Base-by-base conservation (phyloP, 2,113 vertebrate genomes). In the Poeciliopsis retropinna region DNA sequence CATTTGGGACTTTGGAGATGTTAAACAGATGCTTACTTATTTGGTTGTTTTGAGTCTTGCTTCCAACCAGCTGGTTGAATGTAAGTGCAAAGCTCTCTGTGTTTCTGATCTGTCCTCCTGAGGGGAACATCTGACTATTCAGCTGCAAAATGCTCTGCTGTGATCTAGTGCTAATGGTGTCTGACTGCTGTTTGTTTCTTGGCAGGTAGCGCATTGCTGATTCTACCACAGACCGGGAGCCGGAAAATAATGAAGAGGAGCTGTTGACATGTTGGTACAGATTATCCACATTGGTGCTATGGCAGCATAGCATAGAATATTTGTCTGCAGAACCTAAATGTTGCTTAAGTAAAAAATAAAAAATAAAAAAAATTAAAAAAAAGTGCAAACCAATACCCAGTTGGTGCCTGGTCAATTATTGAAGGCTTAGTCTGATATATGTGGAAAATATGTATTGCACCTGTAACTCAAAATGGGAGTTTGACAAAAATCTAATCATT, bases 211-310 rank as follows among this genome's bases (percentile, higher is more conserved):
- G 14, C 37, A 63, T 13, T 6, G 67, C 51, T 54, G 60, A 41
- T 81, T 72, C 15, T 60, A 68, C 41, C 44, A 51, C 67, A 65
- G 32, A 71, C 13, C 60, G 32, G 51, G 30, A 76, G 69, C 64
- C 44, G 31, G 54, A 66, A 67, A 11, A 25, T 64, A 75, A 67
- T 67, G 15, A 0, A 60, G 31, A 60, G 27, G 57, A 22, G 34
- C 19, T 57, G 7, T 31, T 28, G 37, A 39, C 11, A 15, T 11
- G 6, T 3, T 10, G 0, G 4, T 32, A 2, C 57, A 67, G 17
- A 69, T 1, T 25, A 30, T 41, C 30, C 2, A 61, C 15, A 0
- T 7, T 0, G 70, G 19, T 60, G 15, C 5, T 65, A n/a, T 31
- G 17, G 22, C 9, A 39, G 17, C 5, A 25, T 31, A 31, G 30